Conservation (phyloP, 2,113 vertebrate genomes). For the Vicugna pacos region DNA sequence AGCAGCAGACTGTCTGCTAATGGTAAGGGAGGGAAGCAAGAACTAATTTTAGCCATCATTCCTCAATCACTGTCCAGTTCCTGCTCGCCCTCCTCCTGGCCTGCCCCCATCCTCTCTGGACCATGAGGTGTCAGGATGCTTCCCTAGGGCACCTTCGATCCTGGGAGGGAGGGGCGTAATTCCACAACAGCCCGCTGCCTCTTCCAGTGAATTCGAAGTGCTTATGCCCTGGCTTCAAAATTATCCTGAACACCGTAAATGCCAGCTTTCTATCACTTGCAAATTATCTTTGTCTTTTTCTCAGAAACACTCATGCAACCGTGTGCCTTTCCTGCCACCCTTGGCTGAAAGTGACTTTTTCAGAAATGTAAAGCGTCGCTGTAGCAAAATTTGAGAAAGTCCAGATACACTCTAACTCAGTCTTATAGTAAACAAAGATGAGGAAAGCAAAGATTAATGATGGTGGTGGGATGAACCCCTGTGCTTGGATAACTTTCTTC, state of each 20-base stretch:
- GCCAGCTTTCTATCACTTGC: constrained; percentile 42
- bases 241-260: neutral
- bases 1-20: constrained; percentile 71
- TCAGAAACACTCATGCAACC: neutral
- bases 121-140: neutral
- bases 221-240: constrained; percentile 6
- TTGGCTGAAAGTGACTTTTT: constrained; percentile 58
- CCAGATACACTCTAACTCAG: constrained; percentile 63
- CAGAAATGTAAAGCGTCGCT: neutral
- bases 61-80: constrained; percentile 73
- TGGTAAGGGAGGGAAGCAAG: constrained; percentile 54
- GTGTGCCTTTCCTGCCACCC: constrained; percentile 23
- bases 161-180: neutral
- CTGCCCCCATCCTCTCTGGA: neutral
- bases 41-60: constrained; percentile 78
- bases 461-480: constrained; percentile 58
- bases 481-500: constrained; percentile 54
- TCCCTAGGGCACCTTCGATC: neutral
- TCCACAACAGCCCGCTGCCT: neutral
- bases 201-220: constrained; percentile 7
- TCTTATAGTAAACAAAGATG: constrained; percentile 51
- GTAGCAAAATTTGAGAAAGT: constrained; percentile 62
- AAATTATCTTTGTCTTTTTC: constrained; percentile 40
- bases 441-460: constrained; percentile 67
- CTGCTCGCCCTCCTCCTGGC: neutral